Percentiles rank a stretch among this genome's conserved stretches.
These are phyloP conservation scores for Calliphora vicina DNA, from an alignment of 1,140 invertebrate genomes.

Conservation along the genomic window DNA sequence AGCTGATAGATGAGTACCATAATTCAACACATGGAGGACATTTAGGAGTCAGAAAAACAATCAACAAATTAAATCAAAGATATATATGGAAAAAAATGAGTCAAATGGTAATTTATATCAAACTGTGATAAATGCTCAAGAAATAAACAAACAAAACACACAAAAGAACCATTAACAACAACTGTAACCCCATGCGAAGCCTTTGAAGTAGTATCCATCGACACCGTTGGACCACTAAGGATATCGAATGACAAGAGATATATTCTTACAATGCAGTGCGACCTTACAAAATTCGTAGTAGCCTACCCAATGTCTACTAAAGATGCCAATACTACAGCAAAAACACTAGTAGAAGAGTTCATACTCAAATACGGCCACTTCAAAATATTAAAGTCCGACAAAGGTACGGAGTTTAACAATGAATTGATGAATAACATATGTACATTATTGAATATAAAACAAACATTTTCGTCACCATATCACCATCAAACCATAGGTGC, in stretches of 20 bases:
- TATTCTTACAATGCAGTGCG: constrained; percentile 51
- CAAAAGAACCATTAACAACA: constrained; percentile 45
- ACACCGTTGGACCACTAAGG: constrained; percentile 49
- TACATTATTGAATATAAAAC: neutral
- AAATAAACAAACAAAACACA: constrained; percentile 43
- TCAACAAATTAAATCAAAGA: too few relatives aligned
- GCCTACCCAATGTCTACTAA: constrained; percentile 44
- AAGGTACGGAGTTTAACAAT: constrained; percentile 46
- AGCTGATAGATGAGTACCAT: constrained; percentile 1
- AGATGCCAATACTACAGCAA: constrained; percentile 41
- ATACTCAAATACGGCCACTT: constrained; percentile 52
- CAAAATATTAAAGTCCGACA: constrained; percentile 50
- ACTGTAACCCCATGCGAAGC: constrained; percentile 43
- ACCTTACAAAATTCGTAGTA: constrained; percentile 46
- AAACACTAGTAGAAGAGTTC: constrained; percentile 44
- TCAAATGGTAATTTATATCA: constrained; percentile 29
- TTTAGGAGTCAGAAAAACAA: too few relatives aligned
- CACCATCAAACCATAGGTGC: constrained; percentile 24
- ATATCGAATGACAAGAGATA: constrained; percentile 43
- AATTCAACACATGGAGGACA: constrained; percentile 1
- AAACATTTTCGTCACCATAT: constrained; percentile 16
- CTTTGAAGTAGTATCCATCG: constrained; percentile 46
- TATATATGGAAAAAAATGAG: too few relatives aligned
- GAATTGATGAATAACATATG: constrained; percentile 14
- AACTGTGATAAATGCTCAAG: constrained; percentile 41